Evolutionary conservation across 2,113 vertebrate genomes (phyloP).

Genomic region (Falco punctatus): DNA sequence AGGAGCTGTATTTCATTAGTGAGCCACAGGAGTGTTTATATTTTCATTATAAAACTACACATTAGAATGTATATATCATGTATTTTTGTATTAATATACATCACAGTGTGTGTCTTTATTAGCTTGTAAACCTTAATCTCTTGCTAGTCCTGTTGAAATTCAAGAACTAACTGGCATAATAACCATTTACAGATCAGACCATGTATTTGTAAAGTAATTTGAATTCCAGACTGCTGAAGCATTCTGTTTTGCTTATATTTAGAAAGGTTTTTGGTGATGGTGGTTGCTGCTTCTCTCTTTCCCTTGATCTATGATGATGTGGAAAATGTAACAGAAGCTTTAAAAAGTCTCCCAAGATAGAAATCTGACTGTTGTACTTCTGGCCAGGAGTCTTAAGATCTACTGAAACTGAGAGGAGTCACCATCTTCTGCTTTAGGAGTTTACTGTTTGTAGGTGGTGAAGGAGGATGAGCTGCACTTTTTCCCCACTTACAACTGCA

Average conservation of each 20-base stretch:
- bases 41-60: not conserved
- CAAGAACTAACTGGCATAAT: no score
- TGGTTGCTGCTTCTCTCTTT: not conserved
- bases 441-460: not conserved
- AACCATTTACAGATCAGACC: not conserved
- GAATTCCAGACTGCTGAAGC: not conserved
- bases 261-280: not conserved
- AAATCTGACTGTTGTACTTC: not conserved
- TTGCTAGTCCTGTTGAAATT: not conserved
- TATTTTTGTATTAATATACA: not conserved
- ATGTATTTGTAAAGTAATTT: not conserved
- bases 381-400: not conserved
- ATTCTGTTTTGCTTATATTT: not conserved
- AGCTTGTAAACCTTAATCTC: not conserved
- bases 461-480: not conserved
- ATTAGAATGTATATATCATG: not conserved
- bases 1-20: not conserved
- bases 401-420: not conserved
- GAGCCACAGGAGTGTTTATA: not conserved
- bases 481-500: not conserved
- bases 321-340: not conserved
- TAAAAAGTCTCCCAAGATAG: not conserved
- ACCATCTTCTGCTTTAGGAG: not conserved
- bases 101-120: not conserved
- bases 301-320: not conserved